Evolutionary conservation across 92 coral and sea anemone species (phyloP), one percentile per base, ranked within the genome.

Genomic region (Hydrozoanthus gracilis): DNA sequence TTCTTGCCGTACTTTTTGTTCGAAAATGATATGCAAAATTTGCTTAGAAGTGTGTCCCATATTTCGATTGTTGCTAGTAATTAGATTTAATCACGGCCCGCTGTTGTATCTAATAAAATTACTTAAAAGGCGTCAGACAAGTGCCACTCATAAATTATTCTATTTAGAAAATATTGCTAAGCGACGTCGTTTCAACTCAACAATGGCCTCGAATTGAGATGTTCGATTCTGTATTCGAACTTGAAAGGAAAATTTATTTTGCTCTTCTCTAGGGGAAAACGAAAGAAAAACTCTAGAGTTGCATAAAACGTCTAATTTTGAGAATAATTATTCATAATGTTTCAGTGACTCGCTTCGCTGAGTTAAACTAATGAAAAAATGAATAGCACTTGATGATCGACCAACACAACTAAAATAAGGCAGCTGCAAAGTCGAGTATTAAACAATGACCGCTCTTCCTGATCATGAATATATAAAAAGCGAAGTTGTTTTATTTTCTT

Each of bases 71-170:
- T 91, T 86, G 80, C 16, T 75, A 76, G 51, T 80, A 91, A 85
- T 88, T 91, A 61, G 75, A 76, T 77, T 87, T 91, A 88, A 91
- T 91, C 94, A 88, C 79, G 54, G 83, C 89, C 86, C 79, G 87
- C 91, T 92, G 94, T 89, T 86, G 92, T 92, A 89, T 92, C 94
- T 89, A 92, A 92, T 92, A 92, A 92, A 89, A 92, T 92, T 92
- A 92, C 87, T 92, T 88, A 86, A 88, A 88, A 91, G 85, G 92
- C 90, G 94, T 89, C 94, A 89, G 89, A 92, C 87, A 89, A 75
- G 92, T 86, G 91, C 88, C 82, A 85, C 94, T 79, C 88, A 86
- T 92, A 86, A 90, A 92, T 92, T 83, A 92, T 92, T 92, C 91
- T 50, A 69, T 50, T 80, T 58, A 80, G 35, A 66, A 80, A 58